phyloP scores from a whole-genome alignment of 2,113 vertebrate genomes.

The Oxyruncus cristatus region DNA sequence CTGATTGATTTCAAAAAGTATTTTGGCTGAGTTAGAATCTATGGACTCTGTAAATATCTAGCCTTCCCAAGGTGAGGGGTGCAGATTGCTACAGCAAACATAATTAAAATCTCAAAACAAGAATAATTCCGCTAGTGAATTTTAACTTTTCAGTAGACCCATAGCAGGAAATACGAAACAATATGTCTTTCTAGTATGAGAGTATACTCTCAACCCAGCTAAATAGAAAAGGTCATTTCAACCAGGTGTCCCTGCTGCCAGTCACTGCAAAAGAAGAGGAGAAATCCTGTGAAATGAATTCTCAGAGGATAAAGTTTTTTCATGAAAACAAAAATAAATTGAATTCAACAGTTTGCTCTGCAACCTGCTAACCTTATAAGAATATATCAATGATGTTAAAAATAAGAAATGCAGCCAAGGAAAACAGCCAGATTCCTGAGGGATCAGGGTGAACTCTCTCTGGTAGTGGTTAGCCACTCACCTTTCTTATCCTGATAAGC shows the following conservation, averaged over 20 bases:
- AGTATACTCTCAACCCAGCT: not conserved
- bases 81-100: not conserved
- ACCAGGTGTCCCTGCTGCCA: slow-evolving; percentile 6
- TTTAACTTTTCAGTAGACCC: not conserved
- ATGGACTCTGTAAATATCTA: not conserved
- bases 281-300: slow-evolving; percentile 20
- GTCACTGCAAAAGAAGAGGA: not conserved
- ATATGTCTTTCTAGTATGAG: not conserved
- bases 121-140: not conserved
- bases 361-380: slow-evolving; percentile 24
- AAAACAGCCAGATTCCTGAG: slow-evolving; percentile 11
- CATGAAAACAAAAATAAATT: slow-evolving; percentile 48
- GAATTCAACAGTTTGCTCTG: slow-evolving; percentile 35
- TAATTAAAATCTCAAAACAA: slow-evolving; percentile 12
- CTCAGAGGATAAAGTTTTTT: slow-evolving; percentile 19
- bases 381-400: slow-evolving; percentile 25
- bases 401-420: not conserved
- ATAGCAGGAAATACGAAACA: not conserved
- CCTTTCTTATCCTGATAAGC: slow-evolving; percentile 5
- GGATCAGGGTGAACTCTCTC: slow-evolving; percentile 13
- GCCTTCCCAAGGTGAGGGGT: not conserved
- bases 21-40: not conserved
- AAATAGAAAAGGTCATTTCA: slow-evolving; percentile 26
- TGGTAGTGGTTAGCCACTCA: not conserved
- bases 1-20: not conserved